These are phyloP conservation scores for Coendou prehensilis DNA, from an alignment of 2,797 vertebrate genomes.

Conservation along the genomic window DNA sequence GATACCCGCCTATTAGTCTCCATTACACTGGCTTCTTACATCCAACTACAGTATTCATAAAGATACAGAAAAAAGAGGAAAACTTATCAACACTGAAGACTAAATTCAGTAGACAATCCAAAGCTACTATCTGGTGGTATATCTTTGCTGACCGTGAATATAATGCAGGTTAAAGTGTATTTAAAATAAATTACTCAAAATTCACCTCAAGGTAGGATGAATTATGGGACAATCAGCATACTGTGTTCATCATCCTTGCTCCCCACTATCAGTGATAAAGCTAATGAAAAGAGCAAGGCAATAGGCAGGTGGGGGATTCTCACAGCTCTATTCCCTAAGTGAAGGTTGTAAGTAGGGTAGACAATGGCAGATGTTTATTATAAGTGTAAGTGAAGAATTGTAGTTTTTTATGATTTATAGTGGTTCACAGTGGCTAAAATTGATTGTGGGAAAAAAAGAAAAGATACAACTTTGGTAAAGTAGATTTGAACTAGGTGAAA, in stretches of 20 bases:
- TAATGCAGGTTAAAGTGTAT: background rate
- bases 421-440: background rate
- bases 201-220: background rate
- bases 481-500: background rate
- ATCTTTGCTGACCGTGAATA: slow-evolving; percentile 37
- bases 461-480: background rate
- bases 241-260: background rate
- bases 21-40: background rate
- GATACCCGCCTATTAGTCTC: background rate
- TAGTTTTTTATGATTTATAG: background rate
- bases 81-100: slow-evolving; percentile 17
- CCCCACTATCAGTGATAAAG: background rate
- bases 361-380: background rate
- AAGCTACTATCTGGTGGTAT: background rate
- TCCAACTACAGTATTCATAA: background rate
- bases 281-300: background rate
- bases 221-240: background rate
- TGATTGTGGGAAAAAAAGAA: slow-evolving; percentile 8
- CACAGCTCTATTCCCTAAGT: background rate
- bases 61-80: background rate
- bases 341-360: background rate
- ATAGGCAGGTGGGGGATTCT: background rate
- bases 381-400: background rate
- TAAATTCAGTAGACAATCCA: background rate
- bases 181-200: slow-evolving; percentile 25